phyloP scores from a whole-genome alignment of 2,888 invertebrate species.

The Acanthosoma haemorrhoidale region DNA sequence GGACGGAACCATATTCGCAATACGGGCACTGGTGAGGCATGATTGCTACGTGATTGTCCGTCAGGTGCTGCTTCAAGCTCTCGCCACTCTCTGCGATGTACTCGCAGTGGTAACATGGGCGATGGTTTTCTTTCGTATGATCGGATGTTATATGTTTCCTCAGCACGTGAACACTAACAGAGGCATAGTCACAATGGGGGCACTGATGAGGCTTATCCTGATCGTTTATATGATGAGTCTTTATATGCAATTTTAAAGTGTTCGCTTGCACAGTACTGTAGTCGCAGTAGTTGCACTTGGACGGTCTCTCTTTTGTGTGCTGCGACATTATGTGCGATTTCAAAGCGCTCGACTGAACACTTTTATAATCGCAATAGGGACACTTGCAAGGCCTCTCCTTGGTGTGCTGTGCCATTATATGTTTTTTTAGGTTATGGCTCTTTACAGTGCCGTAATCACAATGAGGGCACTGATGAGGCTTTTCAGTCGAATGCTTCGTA shows the following conservation, averaged over 20 bases:
- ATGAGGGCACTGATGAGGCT: background rate
- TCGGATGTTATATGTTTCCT: too few species aligned
- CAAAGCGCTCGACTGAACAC: background rate
- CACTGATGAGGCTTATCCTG: too few species aligned
- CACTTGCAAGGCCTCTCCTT: background rate
- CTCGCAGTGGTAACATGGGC: background rate
- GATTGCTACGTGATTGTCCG: background rate
- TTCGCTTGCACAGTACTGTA: background rate
- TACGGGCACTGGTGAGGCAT: background rate
- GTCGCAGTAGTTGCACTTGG: background rate
- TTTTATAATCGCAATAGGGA: background rate
- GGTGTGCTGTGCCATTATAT: background rate
- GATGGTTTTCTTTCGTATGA: too few species aligned
- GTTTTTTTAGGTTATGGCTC: background rate
- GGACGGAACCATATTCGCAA: background rate
- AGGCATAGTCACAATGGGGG: too few species aligned
- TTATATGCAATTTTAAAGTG: slow-evolving; percentile 5
- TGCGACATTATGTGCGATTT: slow-evolving; percentile 16
- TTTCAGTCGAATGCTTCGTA: slow-evolving; percentile 11
- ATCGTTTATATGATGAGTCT: too few species aligned
- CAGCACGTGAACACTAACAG: too few species aligned
- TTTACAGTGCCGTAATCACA: background rate
- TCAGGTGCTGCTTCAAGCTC: background rate
- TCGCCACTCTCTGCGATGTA: background rate
- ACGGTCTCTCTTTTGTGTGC: background rate